Evolutionary conservation across 2,888 invertebrate species (phyloP).

Genomic region (Callinectes sapidus): DNA sequence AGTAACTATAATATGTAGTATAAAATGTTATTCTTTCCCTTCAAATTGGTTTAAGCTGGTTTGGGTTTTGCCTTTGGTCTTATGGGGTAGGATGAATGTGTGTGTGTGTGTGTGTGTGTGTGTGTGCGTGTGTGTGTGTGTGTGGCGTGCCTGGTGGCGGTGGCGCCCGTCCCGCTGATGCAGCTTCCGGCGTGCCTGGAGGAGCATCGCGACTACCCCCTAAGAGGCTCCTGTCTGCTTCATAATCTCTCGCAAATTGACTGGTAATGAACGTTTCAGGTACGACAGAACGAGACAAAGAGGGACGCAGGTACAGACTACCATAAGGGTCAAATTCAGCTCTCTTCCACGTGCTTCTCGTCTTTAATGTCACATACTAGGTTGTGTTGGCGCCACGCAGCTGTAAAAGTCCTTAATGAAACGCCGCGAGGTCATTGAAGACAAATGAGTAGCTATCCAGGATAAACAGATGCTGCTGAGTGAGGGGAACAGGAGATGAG

Average conservation of each 20-base stretch:
- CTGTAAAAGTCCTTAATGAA: background rate
- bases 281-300: background rate
- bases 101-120: conserved; percentile 27
- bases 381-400: background rate
- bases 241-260: background rate
- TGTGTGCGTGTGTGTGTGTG: conserved; percentile 30
- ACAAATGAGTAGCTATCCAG: background rate
- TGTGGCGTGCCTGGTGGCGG: background rate
- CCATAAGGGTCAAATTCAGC: background rate
- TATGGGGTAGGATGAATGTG: background rate
- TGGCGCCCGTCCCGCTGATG: background rate
- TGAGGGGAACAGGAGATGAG: background rate
- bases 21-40: too few relatives aligned
- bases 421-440: background rate
- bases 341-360: background rate
- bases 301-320: background rate
- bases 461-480: background rate
- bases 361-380: background rate
- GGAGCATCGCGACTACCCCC: background rate
- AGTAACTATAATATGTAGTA: too few relatives aligned
- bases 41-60: too few relatives aligned
- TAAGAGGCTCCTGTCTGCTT: background rate
- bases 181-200: background rate
- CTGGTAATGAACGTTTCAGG: background rate
- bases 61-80: too few relatives aligned